Evolutionary conservation across 2,797 vertebrate genomes (phyloP), one percentile per base, ranked within the genome.

Genomic region (Sebastes trivittatus): DNA sequence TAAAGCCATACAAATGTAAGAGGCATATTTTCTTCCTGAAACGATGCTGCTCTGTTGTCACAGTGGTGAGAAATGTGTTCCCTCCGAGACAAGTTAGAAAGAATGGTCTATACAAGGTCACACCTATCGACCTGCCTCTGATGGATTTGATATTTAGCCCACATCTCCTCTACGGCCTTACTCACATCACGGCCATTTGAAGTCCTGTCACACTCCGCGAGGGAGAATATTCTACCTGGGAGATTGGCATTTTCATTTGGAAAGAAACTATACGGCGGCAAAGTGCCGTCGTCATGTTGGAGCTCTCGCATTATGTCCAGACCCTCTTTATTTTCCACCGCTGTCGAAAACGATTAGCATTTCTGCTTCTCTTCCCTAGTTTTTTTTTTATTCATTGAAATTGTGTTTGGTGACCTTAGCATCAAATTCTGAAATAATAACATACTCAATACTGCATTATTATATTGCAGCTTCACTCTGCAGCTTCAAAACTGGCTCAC

Each of bases 131-230:
- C 87, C 78, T 52, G 46, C 49, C n/a, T 71, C 73, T 85, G 86
- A 86, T 84, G 87, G 62, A 77, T 87, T 70, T 88, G 84, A 81
- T 87, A 88, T 88, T 80, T 85, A 84, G 73, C 64, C 80, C 75
- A 79, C 75, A 87, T 77, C 63, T 86, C 67, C 38, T 72, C 67
- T 13, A 11, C 68, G 74, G 83, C 77, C 61, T 80, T 78, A 76
- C 77, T 83, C 81, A 76, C 72, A 70, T 86, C 65, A 59, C 32
- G 0, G 58, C 64, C 69, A 69, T 81, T 63, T 84, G 55, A 87
- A 80, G 76, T 88, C 75, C 65, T 75, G 75, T 84, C 64, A 64
- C 81, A 88, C 72, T 72, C 72, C 9, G 63, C 30, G 22, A 75
- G 58, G 18, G 49, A 72, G 77, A 87, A 78, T 75, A 82, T 82